Conservation (phyloP, 2,113 vertebrate genomes). For the Pelodiscus sinensis region DNA sequence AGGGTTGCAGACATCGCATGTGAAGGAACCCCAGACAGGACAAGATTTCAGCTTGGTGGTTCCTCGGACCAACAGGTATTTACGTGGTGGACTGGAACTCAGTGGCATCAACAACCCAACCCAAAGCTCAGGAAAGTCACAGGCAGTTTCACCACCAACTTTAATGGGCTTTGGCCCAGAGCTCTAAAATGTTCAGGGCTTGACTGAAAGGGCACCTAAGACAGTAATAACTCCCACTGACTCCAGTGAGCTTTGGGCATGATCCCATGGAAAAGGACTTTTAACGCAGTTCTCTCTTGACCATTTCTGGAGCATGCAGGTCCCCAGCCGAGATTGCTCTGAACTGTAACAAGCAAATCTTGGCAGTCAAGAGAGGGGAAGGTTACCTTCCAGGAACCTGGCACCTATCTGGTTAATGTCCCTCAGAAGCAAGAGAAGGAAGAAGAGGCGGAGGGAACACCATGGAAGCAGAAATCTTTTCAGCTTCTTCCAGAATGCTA, state of each 20-base stretch:
- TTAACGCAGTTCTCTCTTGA: neutral
- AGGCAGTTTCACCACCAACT: neutral
- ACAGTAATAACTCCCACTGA: fast-evolving
- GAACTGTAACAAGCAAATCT: too few relatives aligned
- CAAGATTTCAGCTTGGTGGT: neutral
- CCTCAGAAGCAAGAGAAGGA: neutral
- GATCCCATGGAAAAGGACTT: neutral
- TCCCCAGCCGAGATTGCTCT: neutral
- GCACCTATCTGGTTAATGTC: neutral
- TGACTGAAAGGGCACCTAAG: neutral
- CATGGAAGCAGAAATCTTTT: neutral
- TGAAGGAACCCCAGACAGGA: neutral
- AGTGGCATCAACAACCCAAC: neutral
- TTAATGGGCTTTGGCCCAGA: neutral
- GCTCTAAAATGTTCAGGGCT: neutral
- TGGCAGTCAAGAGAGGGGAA: neutral
- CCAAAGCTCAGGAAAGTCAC: neutral
- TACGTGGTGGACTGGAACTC: neutral
- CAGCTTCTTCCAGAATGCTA: neutral
- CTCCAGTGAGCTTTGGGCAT: neutral
- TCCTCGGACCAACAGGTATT: neutral
- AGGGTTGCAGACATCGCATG: fast-evolving
- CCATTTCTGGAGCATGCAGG: neutral
- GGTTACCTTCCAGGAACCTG: neutral
- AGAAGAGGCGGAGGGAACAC: neutral